Conservation (phyloP, 1,140 invertebrate species). For the Atta colombica region DNA sequence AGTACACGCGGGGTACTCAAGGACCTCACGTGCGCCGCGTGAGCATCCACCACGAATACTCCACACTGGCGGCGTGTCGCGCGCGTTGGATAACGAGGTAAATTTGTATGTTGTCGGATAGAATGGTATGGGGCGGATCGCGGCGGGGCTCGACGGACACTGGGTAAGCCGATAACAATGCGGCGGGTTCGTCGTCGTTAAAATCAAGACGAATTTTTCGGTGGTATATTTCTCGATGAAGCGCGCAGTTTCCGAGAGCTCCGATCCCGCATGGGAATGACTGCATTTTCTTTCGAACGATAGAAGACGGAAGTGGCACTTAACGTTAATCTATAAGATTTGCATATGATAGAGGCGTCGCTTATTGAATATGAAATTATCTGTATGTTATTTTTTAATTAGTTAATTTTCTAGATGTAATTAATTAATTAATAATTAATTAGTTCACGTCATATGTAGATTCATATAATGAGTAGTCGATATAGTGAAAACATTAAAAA, state of each 20-base stretch:
- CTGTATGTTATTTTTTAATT: background rate
- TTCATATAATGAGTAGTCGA: no score
- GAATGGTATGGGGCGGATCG: background rate
- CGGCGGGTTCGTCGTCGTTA: conserved; percentile 65
- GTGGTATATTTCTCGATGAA: conserved; percentile 27
- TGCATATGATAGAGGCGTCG: background rate
- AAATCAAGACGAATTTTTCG: conserved; percentile 71
- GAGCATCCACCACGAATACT: conserved; percentile 53
- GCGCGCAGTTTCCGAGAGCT: background rate
- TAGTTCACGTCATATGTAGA: no score
- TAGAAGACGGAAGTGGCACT: conserved; percentile 1
- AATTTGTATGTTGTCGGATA: conserved; percentile 69
- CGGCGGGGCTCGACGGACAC: background rate
- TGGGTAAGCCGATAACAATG: conserved; percentile 43
- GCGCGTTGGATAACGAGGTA: conserved; percentile 67
- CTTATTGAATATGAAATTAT: background rate
- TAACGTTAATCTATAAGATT: background rate
- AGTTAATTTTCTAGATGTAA: background rate
- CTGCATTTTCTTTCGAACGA: conserved; percentile 2
- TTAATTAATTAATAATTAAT: background rate
- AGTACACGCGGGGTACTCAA: background rate
- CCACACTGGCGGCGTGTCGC: conserved; percentile 42
- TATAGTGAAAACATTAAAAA: no score
- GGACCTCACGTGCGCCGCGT: conserved; percentile 66
- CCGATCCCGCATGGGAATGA: background rate